These are phyloP conservation scores for Brenthis hecate DNA, from an alignment of 2,888 invertebrate genomes.

Conservation along the genomic window DNA sequence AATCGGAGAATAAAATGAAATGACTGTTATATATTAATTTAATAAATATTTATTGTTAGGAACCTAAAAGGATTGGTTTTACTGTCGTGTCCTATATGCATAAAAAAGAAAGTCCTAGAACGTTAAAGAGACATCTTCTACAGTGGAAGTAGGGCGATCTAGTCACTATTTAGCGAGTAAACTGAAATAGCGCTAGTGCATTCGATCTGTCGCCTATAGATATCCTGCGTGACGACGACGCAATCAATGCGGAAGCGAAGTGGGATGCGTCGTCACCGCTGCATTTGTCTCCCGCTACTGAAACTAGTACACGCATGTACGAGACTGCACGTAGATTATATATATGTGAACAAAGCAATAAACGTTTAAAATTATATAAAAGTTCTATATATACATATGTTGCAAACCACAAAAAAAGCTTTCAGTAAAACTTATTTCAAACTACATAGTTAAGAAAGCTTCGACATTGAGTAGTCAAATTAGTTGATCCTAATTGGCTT, in stretches of 20 bases:
- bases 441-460: too few relatives aligned
- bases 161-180: slow-evolving; percentile 30
- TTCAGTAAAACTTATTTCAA: too few relatives aligned
- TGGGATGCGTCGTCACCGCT: slow-evolving; percentile 69
- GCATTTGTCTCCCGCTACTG: slow-evolving; percentile 46
- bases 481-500: too few relatives aligned
- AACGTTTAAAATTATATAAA: too few relatives aligned
- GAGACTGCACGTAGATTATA: background rate
- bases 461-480: too few relatives aligned
- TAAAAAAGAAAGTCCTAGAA: slow-evolving; percentile 2
- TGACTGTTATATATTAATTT: too few relatives aligned
- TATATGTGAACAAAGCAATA: too few relatives aligned
- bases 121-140: background rate
- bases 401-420: too few relatives aligned
- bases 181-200: slow-evolving; percentile 41
- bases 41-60: too few relatives aligned
- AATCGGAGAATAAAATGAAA: too few relatives aligned
- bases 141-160: slow-evolving; percentile 26
- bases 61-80: background rate
- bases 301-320: slow-evolving; percentile 27
- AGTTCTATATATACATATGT: too few relatives aligned
- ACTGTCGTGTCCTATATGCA: background rate
- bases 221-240: slow-evolving; percentile 69
- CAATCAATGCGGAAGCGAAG: slow-evolving; percentile 79
- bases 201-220: slow-evolving; percentile 55